Evolutionary conservation across 2,113 vertebrate genomes (phyloP).

Genomic region (Triplophysa dalaica): DNA sequence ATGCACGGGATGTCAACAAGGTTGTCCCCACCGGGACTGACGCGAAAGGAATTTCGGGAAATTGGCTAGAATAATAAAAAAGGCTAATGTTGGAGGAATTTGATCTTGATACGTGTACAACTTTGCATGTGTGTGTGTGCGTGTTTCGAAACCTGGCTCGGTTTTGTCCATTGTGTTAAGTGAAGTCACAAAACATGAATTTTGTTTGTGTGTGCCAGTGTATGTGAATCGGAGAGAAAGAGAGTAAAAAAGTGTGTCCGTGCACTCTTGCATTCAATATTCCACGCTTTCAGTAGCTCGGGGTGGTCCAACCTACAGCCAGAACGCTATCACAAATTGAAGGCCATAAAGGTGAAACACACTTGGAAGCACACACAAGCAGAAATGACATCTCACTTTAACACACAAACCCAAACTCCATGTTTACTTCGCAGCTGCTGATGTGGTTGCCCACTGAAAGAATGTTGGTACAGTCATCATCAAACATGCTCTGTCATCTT

Average conservation of each 20-base stretch:
- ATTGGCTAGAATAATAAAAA: slow-evolving; percentile 5
- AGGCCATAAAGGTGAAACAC: slow-evolving; percentile 22
- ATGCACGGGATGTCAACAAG: background rate
- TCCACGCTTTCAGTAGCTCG: slow-evolving; percentile 39
- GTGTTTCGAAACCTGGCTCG: slow-evolving; percentile 31
- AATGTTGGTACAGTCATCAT: slow-evolving; percentile 7
- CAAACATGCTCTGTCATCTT: background rate
- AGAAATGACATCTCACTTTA: background rate
- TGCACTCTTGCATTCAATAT: slow-evolving; percentile 46
- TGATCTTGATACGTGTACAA: slow-evolving; percentile 12
- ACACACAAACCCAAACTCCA: slow-evolving; percentile 9
- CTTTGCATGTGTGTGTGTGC: slow-evolving; percentile 17
- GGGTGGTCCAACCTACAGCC: slow-evolving; percentile 69
- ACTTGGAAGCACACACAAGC: slow-evolving; percentile 36
- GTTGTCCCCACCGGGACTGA: background rate
- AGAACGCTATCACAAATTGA: slow-evolving; percentile 13
- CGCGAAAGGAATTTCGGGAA: background rate
- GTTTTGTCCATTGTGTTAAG: slow-evolving; percentile 31
- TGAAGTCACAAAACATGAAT: slow-evolving; percentile 40
- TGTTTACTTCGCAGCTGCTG: background rate
- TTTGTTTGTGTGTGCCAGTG: slow-evolving; percentile 31
- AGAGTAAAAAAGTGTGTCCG: slow-evolving; percentile 23
- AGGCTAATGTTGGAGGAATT: background rate
- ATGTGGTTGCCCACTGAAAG: slow-evolving; percentile 9
- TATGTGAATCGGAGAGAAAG: slow-evolving; percentile 6